Base-by-base conservation (phyloP, 2,888 invertebrate species). In the Dicycla oo region DNA sequence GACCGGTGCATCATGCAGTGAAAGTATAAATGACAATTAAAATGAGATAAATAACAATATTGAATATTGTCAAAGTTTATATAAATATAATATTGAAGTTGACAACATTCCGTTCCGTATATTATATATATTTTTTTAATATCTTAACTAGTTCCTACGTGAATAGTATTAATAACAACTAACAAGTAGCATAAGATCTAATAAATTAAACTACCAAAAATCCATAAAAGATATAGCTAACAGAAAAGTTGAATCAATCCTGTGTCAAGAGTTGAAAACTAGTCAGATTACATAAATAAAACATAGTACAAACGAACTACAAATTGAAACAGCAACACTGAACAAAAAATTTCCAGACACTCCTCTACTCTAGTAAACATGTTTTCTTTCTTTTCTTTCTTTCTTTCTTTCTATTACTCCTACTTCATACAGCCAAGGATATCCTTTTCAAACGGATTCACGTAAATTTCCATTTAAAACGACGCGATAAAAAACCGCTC, bases 391-490 rank as follows among this genome's bases (percentile, higher is more conserved):
- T n/a, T n/a, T n/a, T n/a, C n/a, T n/a, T n/a, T n/a, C n/a, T n/a
- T n/a, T n/a, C n/a, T n/a, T n/a, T n/a, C n/a, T n/a, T n/a, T n/a
- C n/a, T n/a, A n/a, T n/a, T n/a, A n/a, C n/a, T n/a, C n/a, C 43
- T 57, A 58, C 49, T 43, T 51, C 71, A 49, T 38, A 60, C 23
- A 56, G 20, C 7, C 43, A 61, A 68, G 49, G 26, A 65, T 49
- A 68, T 72, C 56, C 45, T 60, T 68, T 70, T 47, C 57, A 58
- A 64, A 82, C 40, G 30, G 53, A 57, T 66, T 66, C 66, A 47
- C 15, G 62, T 68, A 71, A 82, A 81, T 80, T 83, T 80, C 70
- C 65, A 77, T 83, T 83, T 69, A 77, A 73, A 83, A 76, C 49
- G 68, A 62, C 30, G 47, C 51, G 58, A 82, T 80, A 82, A 80